These are phyloP conservation scores for Yponomeuta plumbellus DNA, from an alignment of 2,888 invertebrate species.

Conservation along the genomic window DNA sequence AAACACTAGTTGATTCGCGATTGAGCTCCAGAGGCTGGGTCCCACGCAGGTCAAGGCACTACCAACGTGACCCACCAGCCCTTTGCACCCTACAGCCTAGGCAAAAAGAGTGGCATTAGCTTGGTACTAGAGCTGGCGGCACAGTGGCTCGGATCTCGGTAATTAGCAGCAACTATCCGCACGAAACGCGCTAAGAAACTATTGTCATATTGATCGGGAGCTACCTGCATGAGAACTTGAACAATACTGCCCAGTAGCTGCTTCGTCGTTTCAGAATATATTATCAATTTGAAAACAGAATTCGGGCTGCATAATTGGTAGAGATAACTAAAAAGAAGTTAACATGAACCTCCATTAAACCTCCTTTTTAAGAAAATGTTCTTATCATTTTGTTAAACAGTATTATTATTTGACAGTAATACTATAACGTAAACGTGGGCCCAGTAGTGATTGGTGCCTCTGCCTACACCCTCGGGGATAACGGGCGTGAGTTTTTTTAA, in stretches of 20 bases:
- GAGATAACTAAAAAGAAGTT: too few species aligned
- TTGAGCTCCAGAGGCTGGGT: slow-evolving; percentile 12
- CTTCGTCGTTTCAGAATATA: not conserved
- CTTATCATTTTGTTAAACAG: too few species aligned
- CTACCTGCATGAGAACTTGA: not conserved
- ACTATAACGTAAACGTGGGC: too few species aligned
- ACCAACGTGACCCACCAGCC: not conserved
- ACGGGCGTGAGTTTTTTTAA: too few species aligned
- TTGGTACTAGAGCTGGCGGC: not conserved
- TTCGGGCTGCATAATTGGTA: not conserved
- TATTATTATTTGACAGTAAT: too few species aligned
- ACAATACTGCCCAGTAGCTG: not conserved
- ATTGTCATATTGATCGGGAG: slow-evolving; percentile 1
- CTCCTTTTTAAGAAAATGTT: too few species aligned
- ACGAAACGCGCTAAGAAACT: not conserved
- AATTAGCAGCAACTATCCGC: not conserved
- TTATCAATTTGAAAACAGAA: not conserved
- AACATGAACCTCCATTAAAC: too few species aligned
- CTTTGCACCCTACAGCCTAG: not conserved
- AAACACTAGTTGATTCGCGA: not conserved
- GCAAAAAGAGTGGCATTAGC: not conserved
- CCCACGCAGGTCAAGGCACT: slow-evolving; percentile 23
- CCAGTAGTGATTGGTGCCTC: too few species aligned
- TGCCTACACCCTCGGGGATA: too few species aligned
- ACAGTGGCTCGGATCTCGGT: not conserved